phyloP scores from a whole-genome alignment of 1,140 invertebrate genomes.

The Ladona fulva region DNA sequence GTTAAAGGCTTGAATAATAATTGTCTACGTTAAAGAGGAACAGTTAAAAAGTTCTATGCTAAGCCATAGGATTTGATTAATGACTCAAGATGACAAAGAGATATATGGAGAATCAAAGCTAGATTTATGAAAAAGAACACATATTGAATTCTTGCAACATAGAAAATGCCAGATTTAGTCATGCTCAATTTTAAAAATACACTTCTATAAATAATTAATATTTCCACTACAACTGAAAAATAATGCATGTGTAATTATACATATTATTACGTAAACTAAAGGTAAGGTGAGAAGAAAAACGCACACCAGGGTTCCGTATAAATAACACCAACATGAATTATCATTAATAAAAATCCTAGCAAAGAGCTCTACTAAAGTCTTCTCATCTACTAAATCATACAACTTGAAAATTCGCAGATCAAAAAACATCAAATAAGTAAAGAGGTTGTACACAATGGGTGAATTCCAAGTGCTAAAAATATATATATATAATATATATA shows the following conservation, averaged over 20 bases:
- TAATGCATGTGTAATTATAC: slow-evolving; percentile 10
- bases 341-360: slow-evolving; percentile 7
- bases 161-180: slow-evolving; percentile 6
- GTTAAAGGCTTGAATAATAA: slow-evolving; percentile 3
- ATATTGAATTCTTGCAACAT: slow-evolving; percentile 4
- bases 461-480: neutral
- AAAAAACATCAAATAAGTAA: slow-evolving; percentile 11
- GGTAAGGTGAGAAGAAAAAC: neutral
- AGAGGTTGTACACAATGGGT: neutral
- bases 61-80: slow-evolving; percentile 7
- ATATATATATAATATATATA: slow-evolving; percentile 1
- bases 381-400: slow-evolving; percentile 10
- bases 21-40: slow-evolving; percentile 1
- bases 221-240: slow-evolving; percentile 10
- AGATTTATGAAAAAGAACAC: slow-evolving; percentile 7
- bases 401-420: slow-evolving; percentile 1
- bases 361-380: slow-evolving; percentile 6
- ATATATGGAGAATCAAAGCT: slow-evolving; percentile 10
- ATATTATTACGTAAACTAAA: slow-evolving; percentile 11
- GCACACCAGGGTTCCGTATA: neutral
- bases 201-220: slow-evolving; percentile 11
- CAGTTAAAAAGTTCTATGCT: slow-evolving; percentile 10
- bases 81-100: slow-evolving; percentile 9
- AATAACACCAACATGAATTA: neutral
- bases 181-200: slow-evolving; percentile 8